These are phyloP conservation scores for Indicator indicator DNA, from an alignment of 2,113 vertebrate species.

Conservation along the genomic window DNA sequence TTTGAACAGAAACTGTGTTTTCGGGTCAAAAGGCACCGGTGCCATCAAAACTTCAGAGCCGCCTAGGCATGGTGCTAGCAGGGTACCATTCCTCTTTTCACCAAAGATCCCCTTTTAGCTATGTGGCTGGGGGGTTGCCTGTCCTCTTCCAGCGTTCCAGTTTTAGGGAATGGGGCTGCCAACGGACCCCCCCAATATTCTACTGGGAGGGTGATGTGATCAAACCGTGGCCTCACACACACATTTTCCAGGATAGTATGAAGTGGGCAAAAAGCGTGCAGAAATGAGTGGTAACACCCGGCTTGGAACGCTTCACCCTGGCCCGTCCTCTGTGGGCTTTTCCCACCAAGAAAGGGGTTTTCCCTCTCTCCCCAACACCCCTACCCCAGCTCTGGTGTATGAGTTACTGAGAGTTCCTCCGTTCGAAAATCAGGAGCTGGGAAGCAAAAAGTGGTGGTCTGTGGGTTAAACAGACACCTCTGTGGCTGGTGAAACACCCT, in stretches of 20 bases:
- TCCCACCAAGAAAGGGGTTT: neutral
- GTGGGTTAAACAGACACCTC: neutral
- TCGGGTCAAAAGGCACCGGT: neutral
- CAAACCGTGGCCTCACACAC: neutral
- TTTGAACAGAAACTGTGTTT: neutral
- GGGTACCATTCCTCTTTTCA: neutral
- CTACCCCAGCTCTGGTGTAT: neutral
- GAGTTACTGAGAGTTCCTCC: neutral
- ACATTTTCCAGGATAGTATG: neutral
- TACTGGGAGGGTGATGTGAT: neutral
- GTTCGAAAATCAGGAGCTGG: neutral
- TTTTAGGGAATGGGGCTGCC: neutral
- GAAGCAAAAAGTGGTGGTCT: neutral
- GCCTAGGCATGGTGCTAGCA: too few species aligned
- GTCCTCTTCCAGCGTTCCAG: neutral
- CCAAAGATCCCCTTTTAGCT: neutral
- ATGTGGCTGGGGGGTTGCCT: neutral
- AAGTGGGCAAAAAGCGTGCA: neutral
- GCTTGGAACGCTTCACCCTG: neutral
- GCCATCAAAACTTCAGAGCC: neutral
- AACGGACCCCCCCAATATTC: neutral
- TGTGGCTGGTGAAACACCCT: neutral
- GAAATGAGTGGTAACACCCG: neutral
- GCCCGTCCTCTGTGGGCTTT: neutral
- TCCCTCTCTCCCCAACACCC: too few species aligned